A percentile compares a stretch with the other conserved stretches of the same genome.
Evolutionary conservation across 2,797 vertebrate species (phyloP).

Genomic region (Cyclopterus lumpus): DNA sequence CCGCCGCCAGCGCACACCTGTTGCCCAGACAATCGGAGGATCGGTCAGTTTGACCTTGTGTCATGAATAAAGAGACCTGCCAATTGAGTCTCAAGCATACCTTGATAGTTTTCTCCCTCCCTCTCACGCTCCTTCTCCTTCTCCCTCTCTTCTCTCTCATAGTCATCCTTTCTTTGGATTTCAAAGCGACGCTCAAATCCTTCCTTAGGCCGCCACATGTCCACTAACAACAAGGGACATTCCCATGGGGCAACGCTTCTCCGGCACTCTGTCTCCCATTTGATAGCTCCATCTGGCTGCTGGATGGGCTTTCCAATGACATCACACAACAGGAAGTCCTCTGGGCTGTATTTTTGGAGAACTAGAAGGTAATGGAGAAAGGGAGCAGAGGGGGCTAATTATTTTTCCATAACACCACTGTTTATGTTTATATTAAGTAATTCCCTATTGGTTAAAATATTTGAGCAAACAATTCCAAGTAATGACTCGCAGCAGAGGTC

Average conservation of each 20-base stretch:
- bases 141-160: conserved; percentile 84
- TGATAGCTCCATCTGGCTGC: conserved; percentile 83
- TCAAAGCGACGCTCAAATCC: conserved; percentile 93
- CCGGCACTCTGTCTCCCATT: conserved; percentile 92
- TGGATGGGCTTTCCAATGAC: conserved; percentile 88
- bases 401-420: conserved; percentile 65
- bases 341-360: conserved; percentile 85
- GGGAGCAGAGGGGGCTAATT: conserved; percentile 45
- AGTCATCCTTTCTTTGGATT: conserved; percentile 88
- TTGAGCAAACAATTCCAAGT: conserved; percentile 52
- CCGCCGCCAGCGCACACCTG: conserved; percentile 82
- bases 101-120: conserved; percentile 84
- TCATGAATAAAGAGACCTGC: background rate
- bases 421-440: conserved; percentile 65
- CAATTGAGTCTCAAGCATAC: conserved; percentile 65
- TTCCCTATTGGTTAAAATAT: conserved; percentile 42
- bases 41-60: conserved; percentile 6
- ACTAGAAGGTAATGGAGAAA: conserved; percentile 79
- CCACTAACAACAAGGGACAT: conserved; percentile 91
- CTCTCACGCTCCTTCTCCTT: conserved; percentile 85
- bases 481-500: conserved; percentile 52
- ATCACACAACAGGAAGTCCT: conserved; percentile 90
- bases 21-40: conserved; percentile 31
- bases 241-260: conserved; percentile 90
- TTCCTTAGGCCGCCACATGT: conserved; percentile 93